Conservation (phyloP, 2,113 vertebrate genomes). For the Xenus cinereus region DNA sequence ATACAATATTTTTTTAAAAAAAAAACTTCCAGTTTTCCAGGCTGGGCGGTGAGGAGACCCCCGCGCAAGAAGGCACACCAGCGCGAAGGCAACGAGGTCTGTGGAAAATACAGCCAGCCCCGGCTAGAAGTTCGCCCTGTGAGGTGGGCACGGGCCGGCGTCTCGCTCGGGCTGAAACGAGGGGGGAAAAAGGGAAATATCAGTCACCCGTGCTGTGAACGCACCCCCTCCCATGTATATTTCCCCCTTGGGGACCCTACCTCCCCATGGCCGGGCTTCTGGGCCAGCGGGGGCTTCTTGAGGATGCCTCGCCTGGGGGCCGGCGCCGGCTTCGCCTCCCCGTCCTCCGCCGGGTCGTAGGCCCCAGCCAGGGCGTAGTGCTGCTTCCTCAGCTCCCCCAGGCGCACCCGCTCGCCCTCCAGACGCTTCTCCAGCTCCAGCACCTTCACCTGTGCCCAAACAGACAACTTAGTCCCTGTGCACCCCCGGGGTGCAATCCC, state of each 20-base stretch:
- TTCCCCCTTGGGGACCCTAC: neutral
- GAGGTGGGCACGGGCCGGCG: neutral
- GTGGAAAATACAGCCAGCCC: neutral
- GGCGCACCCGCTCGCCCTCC: conserved; percentile 85
- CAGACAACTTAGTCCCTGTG: fast-evolving
- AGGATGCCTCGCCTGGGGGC: conserved; percentile 66
- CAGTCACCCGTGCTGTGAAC: fast-evolving
- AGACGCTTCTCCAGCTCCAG: conserved; percentile 89
- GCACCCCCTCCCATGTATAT: fast-evolving
- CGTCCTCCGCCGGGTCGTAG: neutral
- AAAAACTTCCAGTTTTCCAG: neutral
- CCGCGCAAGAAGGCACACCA: conserved; percentile 21
- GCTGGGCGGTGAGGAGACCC: neutral
- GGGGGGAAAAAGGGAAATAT: fast-evolving
- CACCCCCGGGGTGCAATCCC: fast-evolving
- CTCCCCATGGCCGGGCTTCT: conserved; percentile 81
- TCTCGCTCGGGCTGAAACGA: conserved; percentile 39
- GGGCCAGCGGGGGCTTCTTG: conserved; percentile 86
- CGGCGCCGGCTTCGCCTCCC: neutral
- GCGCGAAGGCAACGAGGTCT: neutral
- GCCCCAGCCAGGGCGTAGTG: conserved; percentile 86
- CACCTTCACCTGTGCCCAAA: conserved; percentile 85
- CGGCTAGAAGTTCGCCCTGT: neutral
- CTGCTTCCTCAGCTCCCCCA: conserved; percentile 91
- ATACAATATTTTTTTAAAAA: neutral